These are phyloP conservation scores for Motacilla alba DNA, from an alignment of 2,113 vertebrate genomes.

Conservation along the genomic window DNA sequence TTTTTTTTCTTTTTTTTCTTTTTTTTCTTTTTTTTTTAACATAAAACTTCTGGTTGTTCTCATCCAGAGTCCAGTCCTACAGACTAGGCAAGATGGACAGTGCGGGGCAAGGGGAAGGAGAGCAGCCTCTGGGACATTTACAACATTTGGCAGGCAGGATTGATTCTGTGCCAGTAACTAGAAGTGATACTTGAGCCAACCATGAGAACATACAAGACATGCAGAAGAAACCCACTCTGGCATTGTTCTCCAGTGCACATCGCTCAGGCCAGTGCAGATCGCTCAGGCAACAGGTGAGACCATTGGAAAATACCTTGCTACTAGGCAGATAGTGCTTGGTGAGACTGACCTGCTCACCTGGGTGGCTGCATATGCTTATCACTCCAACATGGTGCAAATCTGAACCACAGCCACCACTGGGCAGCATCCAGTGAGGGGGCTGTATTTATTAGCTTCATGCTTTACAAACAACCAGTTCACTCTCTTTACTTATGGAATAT, in stretches of 20 bases:
- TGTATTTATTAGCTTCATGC: neutral
- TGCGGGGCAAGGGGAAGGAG: fast-evolving
- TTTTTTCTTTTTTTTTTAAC: neutral
- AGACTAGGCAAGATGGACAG: neutral
- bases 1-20: neutral
- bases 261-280: neutral
- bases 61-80: neutral
- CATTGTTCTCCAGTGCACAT: neutral
- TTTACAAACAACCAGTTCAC: neutral
- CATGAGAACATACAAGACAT: neutral
- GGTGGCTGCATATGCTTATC: neutral
- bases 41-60: neutral
- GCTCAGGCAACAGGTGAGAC: neutral
- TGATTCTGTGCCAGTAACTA: neutral
- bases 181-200: neutral
- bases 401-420: neutral
- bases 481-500: neutral
- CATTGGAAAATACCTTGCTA: neutral
- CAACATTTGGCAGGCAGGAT: neutral
- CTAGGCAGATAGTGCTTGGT: neutral
- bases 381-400: neutral
- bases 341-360: neutral
- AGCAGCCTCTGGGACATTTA: neutral
- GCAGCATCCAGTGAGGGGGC: neutral
- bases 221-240: neutral